Evolutionary conservation across 2,888 invertebrate species (phyloP).

Genomic region (Mycalesis mineus): DNA sequence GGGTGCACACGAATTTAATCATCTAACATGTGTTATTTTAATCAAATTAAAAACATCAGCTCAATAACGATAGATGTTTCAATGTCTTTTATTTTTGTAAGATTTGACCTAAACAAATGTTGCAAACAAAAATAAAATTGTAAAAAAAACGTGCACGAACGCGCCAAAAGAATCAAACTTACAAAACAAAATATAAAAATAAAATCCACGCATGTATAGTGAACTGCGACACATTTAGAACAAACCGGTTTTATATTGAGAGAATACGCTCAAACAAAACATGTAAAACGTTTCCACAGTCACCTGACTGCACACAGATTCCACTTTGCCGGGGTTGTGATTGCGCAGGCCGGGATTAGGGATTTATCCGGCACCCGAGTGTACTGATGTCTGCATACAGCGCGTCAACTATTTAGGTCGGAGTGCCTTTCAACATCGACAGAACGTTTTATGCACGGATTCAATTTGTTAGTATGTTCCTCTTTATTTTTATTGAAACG

Average conservation of each 20-base stretch:
- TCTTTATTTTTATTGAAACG: too few species aligned
- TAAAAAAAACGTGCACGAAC: too few species aligned
- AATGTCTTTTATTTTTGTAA: too few species aligned
- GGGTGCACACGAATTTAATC: too few species aligned
- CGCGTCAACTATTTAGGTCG: neutral
- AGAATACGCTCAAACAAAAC: constrained; percentile 18
- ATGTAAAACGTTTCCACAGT: constrained; percentile 24
- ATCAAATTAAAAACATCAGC: too few species aligned
- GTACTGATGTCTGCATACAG: neutral
- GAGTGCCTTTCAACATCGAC: constrained; percentile 42
- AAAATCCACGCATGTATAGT: neutral
- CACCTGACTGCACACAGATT: constrained; percentile 36
- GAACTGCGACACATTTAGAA: neutral
- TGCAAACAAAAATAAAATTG: too few species aligned
- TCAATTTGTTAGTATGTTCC: too few species aligned
- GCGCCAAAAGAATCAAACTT: too few species aligned
- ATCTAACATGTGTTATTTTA: too few species aligned
- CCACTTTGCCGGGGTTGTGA: constrained; percentile 39
- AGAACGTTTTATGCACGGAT: constrained; percentile 35
- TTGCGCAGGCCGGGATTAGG: constrained; percentile 42
- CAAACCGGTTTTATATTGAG: neutral
- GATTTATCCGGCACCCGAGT: constrained; percentile 1
- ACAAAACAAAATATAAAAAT: too few species aligned
- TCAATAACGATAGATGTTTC: too few species aligned
- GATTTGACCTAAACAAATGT: too few species aligned